These are phyloP conservation scores for Chitala chitala DNA, from an alignment of 2,113 vertebrate species.

Conservation along the genomic window DNA sequence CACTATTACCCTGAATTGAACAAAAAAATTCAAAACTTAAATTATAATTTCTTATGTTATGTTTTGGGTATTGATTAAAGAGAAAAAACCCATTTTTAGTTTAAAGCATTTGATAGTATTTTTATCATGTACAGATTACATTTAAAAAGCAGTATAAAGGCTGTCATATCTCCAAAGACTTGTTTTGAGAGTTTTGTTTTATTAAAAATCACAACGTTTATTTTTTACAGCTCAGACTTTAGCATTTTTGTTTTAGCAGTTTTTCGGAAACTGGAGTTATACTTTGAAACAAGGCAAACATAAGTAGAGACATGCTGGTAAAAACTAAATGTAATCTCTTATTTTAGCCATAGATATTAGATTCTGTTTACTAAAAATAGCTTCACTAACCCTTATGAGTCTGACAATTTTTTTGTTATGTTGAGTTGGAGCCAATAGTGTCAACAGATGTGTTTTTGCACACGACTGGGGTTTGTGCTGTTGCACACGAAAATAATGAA, in stretches of 20 bases:
- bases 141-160: no score
- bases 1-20: no score
- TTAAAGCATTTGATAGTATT: no score
- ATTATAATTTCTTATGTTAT: no score
- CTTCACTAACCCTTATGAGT: neutral
- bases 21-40: no score
- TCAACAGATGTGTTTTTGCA: neutral
- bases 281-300: neutral
- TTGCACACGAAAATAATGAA: neutral
- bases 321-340: slow-evolving; percentile 11
- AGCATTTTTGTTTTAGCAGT: neutral
- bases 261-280: neutral
- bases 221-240: neutral
- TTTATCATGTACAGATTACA: no score
- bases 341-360: neutral
- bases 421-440: neutral
- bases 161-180: no score
- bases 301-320: neutral
- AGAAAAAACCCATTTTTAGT: no score
- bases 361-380: slow-evolving; percentile 6
- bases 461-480: neutral
- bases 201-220: neutral
- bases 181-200: no score
- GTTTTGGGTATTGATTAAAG: no score
- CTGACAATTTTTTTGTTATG: neutral